Evolutionary conservation across 35 echinoderm and acorn worm species (phyloP).

Genomic region (Amphiura filiformis): DNA sequence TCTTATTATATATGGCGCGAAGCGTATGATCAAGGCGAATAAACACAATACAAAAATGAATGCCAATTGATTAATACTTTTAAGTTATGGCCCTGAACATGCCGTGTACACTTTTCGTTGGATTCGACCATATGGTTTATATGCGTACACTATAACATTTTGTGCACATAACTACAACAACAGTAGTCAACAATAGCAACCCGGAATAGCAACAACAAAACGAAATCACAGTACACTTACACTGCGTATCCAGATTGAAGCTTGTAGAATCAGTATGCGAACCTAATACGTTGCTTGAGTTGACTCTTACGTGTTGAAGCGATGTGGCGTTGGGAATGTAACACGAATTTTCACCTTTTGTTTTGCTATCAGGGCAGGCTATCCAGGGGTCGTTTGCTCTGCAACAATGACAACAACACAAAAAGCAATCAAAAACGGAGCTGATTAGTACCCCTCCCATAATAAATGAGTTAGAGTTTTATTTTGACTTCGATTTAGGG

Average conservation of each 20-base stretch:
- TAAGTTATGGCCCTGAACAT: too few relatives aligned
- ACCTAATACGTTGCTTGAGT: neutral
- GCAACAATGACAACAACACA: neutral
- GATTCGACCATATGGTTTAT: too few relatives aligned
- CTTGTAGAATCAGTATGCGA: neutral
- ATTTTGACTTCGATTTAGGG: neutral
- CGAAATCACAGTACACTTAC: neutral
- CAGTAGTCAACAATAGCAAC: too few relatives aligned
- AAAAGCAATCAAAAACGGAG: neutral
- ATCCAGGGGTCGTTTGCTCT: neutral
- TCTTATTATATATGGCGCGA: too few relatives aligned
- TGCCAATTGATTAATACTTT: too few relatives aligned
- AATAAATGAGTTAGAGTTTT: neutral
- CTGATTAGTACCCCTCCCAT: neutral
- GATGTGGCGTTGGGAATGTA: neutral
- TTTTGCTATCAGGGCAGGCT: neutral
- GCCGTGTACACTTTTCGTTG: too few relatives aligned
- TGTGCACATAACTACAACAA: too few relatives aligned
- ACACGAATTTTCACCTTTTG: neutral
- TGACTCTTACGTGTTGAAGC: neutral
- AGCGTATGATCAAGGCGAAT: too few relatives aligned
- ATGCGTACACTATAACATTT: too few relatives aligned
- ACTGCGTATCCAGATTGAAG: neutral
- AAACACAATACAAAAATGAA: too few relatives aligned
- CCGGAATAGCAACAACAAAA: too few relatives aligned